These are phyloP conservation scores for Vespertilio murinus DNA, from an alignment of 2,797 vertebrate species.

Conservation along the genomic window DNA sequence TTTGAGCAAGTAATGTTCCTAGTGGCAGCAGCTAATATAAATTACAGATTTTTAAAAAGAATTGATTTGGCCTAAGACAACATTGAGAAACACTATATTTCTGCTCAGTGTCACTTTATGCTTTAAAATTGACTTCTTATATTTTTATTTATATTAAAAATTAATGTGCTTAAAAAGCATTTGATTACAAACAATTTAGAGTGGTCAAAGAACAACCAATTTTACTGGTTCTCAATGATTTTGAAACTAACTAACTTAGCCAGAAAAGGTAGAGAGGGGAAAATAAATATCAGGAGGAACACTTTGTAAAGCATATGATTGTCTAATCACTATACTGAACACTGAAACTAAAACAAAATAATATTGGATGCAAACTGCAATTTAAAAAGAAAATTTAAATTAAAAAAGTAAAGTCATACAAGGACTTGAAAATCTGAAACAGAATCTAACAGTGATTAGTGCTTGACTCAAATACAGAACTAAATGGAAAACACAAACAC, in stretches of 20 bases:
- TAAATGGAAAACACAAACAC: not conserved
- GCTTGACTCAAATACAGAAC: not conserved
- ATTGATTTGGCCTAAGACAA: slow-evolving; percentile 79
- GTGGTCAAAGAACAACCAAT: slow-evolving; percentile 63
- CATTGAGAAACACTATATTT: slow-evolving; percentile 71
- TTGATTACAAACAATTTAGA: slow-evolving; percentile 77
- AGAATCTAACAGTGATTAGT: not conserved
- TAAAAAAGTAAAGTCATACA: not conserved
- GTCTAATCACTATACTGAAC: not conserved
- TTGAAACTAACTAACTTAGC: slow-evolving; percentile 50
- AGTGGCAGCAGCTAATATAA: slow-evolving; percentile 52
- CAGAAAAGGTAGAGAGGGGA: not conserved
- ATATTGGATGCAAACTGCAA: not conserved
- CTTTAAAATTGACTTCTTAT: slow-evolving; percentile 82
- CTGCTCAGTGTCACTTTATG: slow-evolving; percentile 75
- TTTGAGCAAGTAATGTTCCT: slow-evolving; percentile 62
- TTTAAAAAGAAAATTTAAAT: not conserved
- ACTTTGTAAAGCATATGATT: not conserved
- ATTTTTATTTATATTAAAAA: slow-evolving; percentile 80
- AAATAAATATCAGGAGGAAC: not conserved
- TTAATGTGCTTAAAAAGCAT: slow-evolving; percentile 75
- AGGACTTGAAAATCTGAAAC: not conserved
- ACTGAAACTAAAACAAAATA: not conserved
- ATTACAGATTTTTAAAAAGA: slow-evolving; percentile 68
- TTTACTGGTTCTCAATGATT: slow-evolving; percentile 62